Evolutionary conservation across 2,888 invertebrate species (phyloP), one percentile per base, ranked within the genome.

Genomic region (Zygothrica quintamaculata): DNA sequence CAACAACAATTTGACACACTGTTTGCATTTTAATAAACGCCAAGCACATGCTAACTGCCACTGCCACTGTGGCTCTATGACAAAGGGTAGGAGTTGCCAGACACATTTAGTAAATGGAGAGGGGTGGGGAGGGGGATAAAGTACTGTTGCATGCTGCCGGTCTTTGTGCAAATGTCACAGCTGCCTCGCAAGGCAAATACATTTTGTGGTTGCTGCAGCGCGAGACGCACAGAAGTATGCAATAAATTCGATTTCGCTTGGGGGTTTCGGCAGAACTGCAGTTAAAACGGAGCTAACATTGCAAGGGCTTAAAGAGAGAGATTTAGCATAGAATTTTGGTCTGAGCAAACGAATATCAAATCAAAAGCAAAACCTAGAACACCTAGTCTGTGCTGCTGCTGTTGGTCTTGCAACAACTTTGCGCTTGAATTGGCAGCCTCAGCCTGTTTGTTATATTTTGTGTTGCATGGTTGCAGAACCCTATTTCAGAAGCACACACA

Each of bases 231-330:
- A 69, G 62, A 72, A 80, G 62, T 80, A 65, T 77, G 75, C 84
- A 80, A 86, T 86, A 86, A 81, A 81, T 84, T 77, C 87, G 84
- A 86, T 80, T 70, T 67, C 71, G 44, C 44, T 42, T 11, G 33
- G 34, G 52, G 8, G 22, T 12, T n/a, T n/a, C n/a, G n/a, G n/a
- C 11, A 5, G 16, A n/a, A 34, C 25, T 11, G 15, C 25, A 12
- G 26, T 0, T 6, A 6, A 31, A 3, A 5, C 0, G 5, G 13
- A 33, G 12, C 0, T 4, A 5, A 1, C n/a, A 22, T 29, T 5
- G 7, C 8, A 18, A 5, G 9, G 12, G 12, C 34, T 15, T 16
- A 8, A 15, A 22, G n/a, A 2, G 11, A 15, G 25, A 22, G 18
- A 11, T n/a, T 33, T 36, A 15, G 25, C 22, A n/a, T 25, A n/a